These are phyloP conservation scores for Mya arenaria DNA, from an alignment of 1,140 invertebrate genomes.

Conservation along the genomic window DNA sequence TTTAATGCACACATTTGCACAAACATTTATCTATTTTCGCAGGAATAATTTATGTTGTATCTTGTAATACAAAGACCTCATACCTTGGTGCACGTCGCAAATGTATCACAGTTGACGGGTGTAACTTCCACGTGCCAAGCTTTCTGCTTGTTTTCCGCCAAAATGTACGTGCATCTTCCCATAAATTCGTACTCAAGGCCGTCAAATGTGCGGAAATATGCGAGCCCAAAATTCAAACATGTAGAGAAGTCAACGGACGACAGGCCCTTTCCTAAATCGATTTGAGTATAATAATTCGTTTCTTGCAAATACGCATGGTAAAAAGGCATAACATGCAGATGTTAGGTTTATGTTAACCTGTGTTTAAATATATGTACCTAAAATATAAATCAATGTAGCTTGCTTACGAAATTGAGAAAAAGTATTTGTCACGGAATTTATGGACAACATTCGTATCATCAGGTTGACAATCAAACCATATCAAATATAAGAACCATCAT, in stretches of 20 bases:
- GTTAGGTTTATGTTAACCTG: background rate
- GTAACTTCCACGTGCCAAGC: conserved; percentile 26
- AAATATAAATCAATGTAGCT: no score
- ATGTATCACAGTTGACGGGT: background rate
- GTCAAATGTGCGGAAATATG: conserved; percentile 88
- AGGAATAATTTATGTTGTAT: background rate
- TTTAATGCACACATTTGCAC: background rate
- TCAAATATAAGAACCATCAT: no score
- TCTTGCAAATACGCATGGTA: background rate
- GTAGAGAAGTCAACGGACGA: conserved; percentile 65
- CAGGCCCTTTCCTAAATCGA: conserved; percentile 14
- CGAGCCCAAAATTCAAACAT: conserved; percentile 89
- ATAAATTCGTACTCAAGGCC: conserved; percentile 59
- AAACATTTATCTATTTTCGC: background rate
- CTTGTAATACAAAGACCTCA: background rate
- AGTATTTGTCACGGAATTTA: no score
- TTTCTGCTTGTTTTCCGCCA: background rate
- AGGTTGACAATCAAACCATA: no score
- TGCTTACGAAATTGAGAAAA: no score
- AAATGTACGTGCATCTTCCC: conserved; percentile 24
- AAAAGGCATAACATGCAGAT: background rate
- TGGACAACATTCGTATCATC: no score
- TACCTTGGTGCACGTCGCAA: conserved; percentile 24
- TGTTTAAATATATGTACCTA: no score
- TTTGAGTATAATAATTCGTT: conserved; percentile 28